Evolutionary conservation across 2,888 invertebrate species (phyloP), one percentile per base, ranked within the genome.

Genomic region (Diaphora mendica): DNA sequence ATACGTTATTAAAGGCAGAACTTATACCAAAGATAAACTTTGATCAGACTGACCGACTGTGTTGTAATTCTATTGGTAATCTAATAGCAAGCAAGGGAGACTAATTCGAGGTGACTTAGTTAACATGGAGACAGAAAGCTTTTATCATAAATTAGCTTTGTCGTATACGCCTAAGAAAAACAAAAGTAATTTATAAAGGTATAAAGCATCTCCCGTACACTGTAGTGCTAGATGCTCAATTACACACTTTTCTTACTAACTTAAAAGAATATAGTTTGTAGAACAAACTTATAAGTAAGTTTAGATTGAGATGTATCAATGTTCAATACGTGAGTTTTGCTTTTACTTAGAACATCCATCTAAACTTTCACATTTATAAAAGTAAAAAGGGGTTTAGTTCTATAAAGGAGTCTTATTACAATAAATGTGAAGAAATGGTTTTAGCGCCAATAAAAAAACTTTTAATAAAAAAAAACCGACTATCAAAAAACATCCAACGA

Each of bases 141-240:
- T 81, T 78, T 80, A 85, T 79, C 77, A 77, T 68, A 72, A 77
- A 83, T 83, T 81, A 81, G 68, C 68, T 81, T 79, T 76, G 70
- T 70, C 71, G 73, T 77, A 67, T 30, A 33, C 30, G 20, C 23
- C 20, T 33, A 33, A 48, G 48, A 65, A 65, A 65, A 23, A 55
- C 51, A 15, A 3, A 17, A 48, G 48, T 48, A 17, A 33, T 59
- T 69, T 66, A 48, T 33, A 48, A 17, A 39, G 26, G 64, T 62
- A 62, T 30, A 62, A 15, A 59, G n/a, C 26, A 26, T 26, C 59
- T 26, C 4, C 4, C 15, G 15, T 62, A 17, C 23, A 39, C 20
- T 66, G 17, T n/a, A 7, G 55, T 62, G 30, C 33, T 33, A 33
- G 33, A 33, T 33, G 33, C 17, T 62, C 62, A 62, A 62, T 30